Conservation (phyloP, 2,797 vertebrate species). For the Lagodon rhomboides region DNA sequence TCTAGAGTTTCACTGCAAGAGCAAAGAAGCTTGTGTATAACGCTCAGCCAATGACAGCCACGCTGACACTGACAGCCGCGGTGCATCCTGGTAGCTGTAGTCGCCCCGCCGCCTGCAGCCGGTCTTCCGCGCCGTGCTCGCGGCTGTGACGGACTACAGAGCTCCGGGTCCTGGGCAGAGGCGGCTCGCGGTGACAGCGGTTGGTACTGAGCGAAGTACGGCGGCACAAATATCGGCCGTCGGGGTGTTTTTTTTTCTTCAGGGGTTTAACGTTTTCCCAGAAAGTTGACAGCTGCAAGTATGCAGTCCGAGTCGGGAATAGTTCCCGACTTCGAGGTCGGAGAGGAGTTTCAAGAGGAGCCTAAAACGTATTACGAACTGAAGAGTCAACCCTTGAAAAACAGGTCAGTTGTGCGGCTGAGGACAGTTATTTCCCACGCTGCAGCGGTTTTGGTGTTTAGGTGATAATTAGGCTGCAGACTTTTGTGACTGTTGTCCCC, state of each 20-base stretch:
- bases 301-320: slow-evolving; percentile 98
- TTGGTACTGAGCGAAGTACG: slow-evolving; percentile 65
- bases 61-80: slow-evolving; percentile 83
- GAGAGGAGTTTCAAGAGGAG: slow-evolving; percentile 95
- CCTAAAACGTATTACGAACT: slow-evolving; percentile 98
- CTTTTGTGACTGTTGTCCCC: slow-evolving; percentile 24
- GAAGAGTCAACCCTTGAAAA: slow-evolving; percentile 96
- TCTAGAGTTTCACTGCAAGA: slow-evolving; percentile 11
- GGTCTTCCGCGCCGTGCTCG: not conserved
- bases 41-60: slow-evolving; percentile 76
- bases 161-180: slow-evolving; percentile 67
- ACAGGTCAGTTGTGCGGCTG: slow-evolving; percentile 89
- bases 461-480: slow-evolving; percentile 62
- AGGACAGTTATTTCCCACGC: slow-evolving; percentile 78
- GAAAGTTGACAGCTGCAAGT: slow-evolving; percentile 74
- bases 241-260: slow-evolving; percentile 18
- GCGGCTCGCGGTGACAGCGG: slow-evolving; percentile 74
- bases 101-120: slow-evolving; percentile 26
- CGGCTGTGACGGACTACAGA: slow-evolving; percentile 84
- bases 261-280: slow-evolving; percentile 15
- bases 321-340: slow-evolving; percentile 96
- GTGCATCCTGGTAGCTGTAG: slow-evolving; percentile 84
- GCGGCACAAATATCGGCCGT: slow-evolving; percentile 61
- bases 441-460: slow-evolving; percentile 64
- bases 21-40: slow-evolving; percentile 35